These are phyloP conservation scores for Amblyopsis rosae DNA, from an alignment of 2,113 vertebrate species.

Conservation along the genomic window DNA sequence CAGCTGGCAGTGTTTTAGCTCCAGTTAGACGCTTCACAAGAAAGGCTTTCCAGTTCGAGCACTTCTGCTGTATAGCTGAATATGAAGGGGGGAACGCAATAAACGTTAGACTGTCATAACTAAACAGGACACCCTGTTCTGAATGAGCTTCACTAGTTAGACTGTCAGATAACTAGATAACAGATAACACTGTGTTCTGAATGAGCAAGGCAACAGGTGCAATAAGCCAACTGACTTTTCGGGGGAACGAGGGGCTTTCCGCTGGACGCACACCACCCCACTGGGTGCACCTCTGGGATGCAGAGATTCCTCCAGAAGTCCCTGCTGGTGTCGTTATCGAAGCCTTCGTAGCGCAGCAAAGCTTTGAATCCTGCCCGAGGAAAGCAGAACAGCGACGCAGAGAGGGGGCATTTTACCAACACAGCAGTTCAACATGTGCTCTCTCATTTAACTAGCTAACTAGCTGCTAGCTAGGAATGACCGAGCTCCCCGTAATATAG, in stretches of 20 bases:
- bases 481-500: too few species aligned
- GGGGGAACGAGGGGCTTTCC: slow-evolving; percentile 96
- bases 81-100: slow-evolving; percentile 1
- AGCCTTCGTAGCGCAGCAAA: slow-evolving; percentile 94
- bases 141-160: too few species aligned
- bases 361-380: slow-evolving; percentile 88
- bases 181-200: too few species aligned
- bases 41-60: slow-evolving; percentile 98
- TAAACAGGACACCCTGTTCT: too few species aligned
- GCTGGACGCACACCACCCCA: slow-evolving; percentile 96
- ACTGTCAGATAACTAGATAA: neutral
- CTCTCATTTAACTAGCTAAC: neutral
- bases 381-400: neutral
- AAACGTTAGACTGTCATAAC: neutral
- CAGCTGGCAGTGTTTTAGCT: slow-evolving; percentile 97
- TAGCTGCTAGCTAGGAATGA: too few species aligned
- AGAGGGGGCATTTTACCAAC: too few species aligned
- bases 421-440: neutral
- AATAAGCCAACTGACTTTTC: slow-evolving; percentile 77
- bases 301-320: slow-evolving; percentile 97
- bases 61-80: slow-evolving; percentile 95
- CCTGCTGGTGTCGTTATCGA: slow-evolving; percentile 90
- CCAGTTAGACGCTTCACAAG: slow-evolving; percentile 98
- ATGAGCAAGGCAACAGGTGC: neutral
- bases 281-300: slow-evolving; percentile 91